Evolutionary conservation across 2,113 vertebrate genomes (phyloP), one percentile per base, ranked within the genome.

Genomic region (Orthochromis malagaraziensis): DNA sequence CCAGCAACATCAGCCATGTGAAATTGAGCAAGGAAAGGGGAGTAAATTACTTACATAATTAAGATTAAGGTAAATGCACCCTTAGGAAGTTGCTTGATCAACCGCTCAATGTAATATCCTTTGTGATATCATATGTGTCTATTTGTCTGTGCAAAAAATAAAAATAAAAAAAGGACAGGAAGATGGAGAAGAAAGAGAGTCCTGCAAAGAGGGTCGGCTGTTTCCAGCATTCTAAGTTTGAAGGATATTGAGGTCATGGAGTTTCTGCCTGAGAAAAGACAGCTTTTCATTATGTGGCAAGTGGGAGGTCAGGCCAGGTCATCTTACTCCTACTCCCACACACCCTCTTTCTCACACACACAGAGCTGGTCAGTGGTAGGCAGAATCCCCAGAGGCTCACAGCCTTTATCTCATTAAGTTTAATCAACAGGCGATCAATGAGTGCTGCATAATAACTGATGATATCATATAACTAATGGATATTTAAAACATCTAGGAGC

Each of bases 191-290:
- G 53, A 45, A 35, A 13, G 14, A 51, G 63, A 58, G 29, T 4
- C 53, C 33, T 54, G 38, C 54, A 29, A 87, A 13, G 73, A 85
- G 47, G 53, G 53, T 58, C 38, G 81, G 77, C 80, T 81, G 63
- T 93, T 94, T 91, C 49, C 84, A 82, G 65, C 47, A 87, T 85
- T 87, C 54, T 53, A 93, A 88, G 68, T 92, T 91, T 91, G 77
- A 91, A 92, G 90, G 88, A 91, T 94, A 91, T 92, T 88, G 86
- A 83, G 87, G 92, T 91, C 81, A 40, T 21, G 38, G 40, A 91
- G 85, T 87, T 88, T 87, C 68, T 40, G 57, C 21, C 79, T 86
- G 49, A 70, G 40, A 79, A 85, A 68, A 89, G 73, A 82, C 45
- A 84, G 81, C 60, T 90, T 94, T 92, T 88, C 82, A 94, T 91